Percentiles rank a stretch among this genome's conserved stretches.
Evolutionary conservation across 2,113 vertebrate species (phyloP).

Genomic region (Ochotona curzoniae): DNA sequence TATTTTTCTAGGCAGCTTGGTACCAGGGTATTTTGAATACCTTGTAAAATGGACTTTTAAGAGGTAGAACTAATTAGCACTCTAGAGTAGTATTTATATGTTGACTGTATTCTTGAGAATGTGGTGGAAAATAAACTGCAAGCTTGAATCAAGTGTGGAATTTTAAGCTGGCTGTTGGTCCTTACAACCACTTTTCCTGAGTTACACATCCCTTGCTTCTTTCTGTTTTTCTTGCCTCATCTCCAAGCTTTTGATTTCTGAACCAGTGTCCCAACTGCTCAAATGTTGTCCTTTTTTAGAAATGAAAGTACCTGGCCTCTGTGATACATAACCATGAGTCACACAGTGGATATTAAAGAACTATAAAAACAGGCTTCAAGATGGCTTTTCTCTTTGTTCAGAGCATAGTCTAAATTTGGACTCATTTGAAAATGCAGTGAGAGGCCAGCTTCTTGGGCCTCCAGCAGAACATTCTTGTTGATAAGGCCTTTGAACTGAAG

Average conservation of each 20-base stretch:
- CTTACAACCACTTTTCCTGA: constrained; percentile 45
- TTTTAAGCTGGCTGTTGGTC: constrained; percentile 44
- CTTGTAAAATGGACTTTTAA: constrained; percentile 67
- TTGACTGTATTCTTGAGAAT: constrained; percentile 56
- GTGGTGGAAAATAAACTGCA: constrained; percentile 47
- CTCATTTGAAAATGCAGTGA: constrained; percentile 47
- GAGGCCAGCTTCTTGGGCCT: constrained; percentile 18
- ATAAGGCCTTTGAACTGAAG: background rate
- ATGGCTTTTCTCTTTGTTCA: constrained; percentile 66
- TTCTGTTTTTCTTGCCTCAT: constrained; percentile 59
- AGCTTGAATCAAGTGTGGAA: constrained; percentile 35
- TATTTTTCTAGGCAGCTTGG: constrained; percentile 57
- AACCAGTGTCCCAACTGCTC: background rate
- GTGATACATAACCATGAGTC: constrained; percentile 69
- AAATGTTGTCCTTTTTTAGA: constrained; percentile 79
- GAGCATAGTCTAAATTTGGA: constrained; percentile 73
- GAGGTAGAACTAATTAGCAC: constrained; percentile 68
- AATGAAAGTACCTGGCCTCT: constrained; percentile 79
- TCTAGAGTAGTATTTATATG: constrained; percentile 45
- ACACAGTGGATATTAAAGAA: constrained; percentile 69
- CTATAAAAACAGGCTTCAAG: constrained; percentile 71
- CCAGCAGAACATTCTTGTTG: background rate
- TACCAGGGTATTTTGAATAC: constrained; percentile 55
- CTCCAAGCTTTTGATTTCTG: background rate
- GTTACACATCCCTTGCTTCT: background rate